Percentiles rank a stretch among this genome's conserved stretches.
Conservation (phyloP, 2,113 vertebrate genomes). For the Oreochromis tanganicae region DNA sequence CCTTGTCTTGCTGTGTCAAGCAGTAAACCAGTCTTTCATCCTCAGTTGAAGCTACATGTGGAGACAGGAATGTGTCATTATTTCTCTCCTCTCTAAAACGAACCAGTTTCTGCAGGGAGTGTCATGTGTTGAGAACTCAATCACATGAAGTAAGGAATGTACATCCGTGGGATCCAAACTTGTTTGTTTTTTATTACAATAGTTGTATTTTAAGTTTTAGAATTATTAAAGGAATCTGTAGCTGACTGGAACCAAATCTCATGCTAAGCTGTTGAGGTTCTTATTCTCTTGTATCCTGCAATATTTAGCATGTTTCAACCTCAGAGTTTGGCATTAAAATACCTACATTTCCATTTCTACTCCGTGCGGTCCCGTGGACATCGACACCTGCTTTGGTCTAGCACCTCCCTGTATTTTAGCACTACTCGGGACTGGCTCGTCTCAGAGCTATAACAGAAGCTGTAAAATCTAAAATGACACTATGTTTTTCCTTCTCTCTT, state of each 20-base stretch:
- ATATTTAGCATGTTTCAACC: neutral
- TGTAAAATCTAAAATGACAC: conserved; percentile 44
- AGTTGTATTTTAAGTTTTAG: neutral
- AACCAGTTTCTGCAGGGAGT: neutral
- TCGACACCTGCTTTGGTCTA: neutral
- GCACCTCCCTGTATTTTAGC: neutral
- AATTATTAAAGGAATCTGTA: neutral
- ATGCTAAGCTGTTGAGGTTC: neutral
- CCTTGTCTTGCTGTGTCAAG: neutral
- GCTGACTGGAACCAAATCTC: neutral
- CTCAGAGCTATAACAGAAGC: conserved; percentile 35
- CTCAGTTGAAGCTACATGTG: neutral
- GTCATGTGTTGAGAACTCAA: neutral
- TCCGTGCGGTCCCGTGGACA: neutral
- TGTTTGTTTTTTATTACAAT: neutral
- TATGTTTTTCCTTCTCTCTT: neutral
- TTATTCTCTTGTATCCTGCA: neutral
- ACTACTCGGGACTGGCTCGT: neutral
- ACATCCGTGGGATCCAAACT: neutral
- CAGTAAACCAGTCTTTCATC: neutral
- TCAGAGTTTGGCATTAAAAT: neutral
- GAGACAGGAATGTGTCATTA: neutral
- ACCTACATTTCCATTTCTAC: neutral
- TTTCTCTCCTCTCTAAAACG: neutral
- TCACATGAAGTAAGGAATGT: neutral